phyloP scores from a whole-genome alignment of 2,888 invertebrate genomes.

The Helobdella robusta region DNA sequence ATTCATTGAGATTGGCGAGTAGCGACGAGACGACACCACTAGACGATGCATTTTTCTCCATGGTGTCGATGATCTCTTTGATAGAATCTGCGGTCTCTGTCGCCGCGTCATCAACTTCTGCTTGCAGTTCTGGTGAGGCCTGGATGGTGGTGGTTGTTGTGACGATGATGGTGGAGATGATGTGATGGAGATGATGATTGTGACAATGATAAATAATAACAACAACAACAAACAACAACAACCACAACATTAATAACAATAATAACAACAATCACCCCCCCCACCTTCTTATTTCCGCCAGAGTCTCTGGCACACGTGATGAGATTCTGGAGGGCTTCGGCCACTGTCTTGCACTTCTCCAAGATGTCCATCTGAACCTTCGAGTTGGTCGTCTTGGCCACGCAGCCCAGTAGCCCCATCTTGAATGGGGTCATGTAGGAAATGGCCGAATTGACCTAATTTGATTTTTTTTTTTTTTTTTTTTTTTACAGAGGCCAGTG shows the following conservation, averaged over 20 bases:
- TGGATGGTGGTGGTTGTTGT: constrained; percentile 42
- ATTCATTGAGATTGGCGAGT: constrained; percentile 75
- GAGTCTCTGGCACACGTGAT: constrained; percentile 75
- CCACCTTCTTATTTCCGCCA: constrained; percentile 63
- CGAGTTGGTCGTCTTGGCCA: constrained; percentile 75
- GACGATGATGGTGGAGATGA: background rate
- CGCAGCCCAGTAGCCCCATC: constrained; percentile 64
- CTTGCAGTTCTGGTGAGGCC: constrained; percentile 69
- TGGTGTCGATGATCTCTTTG: constrained; percentile 63
- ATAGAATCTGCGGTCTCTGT: constrained; percentile 70
- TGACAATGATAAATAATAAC: background rate
- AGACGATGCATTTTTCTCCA: constrained; percentile 65
- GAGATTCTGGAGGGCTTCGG: constrained; percentile 80
- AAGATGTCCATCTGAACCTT: constrained; percentile 75
- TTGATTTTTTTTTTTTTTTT: too few relatives aligned
- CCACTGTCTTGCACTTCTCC: constrained; percentile 84
- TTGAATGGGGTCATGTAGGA: constrained; percentile 70
- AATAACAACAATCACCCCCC: background rate
- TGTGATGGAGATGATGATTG: background rate
- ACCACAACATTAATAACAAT: background rate
- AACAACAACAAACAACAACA: constrained; percentile 11
- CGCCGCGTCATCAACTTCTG: constrained; percentile 71
- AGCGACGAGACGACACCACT: constrained; percentile 80
- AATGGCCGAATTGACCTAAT: constrained; percentile 47
- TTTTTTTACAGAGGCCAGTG: too few relatives aligned